These are phyloP conservation scores for Oligia strigilis DNA, from an alignment of 2,888 invertebrate species.

Conservation along the genomic window DNA sequence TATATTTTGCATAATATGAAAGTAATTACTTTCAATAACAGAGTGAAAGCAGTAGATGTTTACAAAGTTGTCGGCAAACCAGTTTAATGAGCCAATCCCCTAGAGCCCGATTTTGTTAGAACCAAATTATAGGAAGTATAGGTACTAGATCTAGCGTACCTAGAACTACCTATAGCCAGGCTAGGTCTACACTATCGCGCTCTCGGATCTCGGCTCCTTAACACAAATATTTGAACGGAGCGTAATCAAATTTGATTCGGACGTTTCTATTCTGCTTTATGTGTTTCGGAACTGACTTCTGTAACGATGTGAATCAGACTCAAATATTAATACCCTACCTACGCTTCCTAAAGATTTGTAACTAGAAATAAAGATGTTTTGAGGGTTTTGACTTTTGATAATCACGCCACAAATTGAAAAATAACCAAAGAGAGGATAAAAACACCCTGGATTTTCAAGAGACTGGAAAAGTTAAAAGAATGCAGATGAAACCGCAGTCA, in stretches of 20 bases:
- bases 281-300: slow-evolving; percentile 37
- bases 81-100: slow-evolving; percentile 75
- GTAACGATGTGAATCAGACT: slow-evolving; percentile 37
- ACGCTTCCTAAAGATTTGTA: background rate
- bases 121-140: slow-evolving; percentile 80
- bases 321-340: slow-evolving; percentile 25
- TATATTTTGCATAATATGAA: slow-evolving; percentile 61
- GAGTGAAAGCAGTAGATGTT: slow-evolving; percentile 75
- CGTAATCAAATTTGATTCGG: slow-evolving; percentile 57
- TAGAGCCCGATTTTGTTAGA: slow-evolving; percentile 73
- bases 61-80: slow-evolving; percentile 71
- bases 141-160: slow-evolving; percentile 42
- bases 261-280: slow-evolving; percentile 43
- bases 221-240: slow-evolving; percentile 64
- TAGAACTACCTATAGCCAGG: slow-evolving; percentile 40
- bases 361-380: background rate
- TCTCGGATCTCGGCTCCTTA: slow-evolving; percentile 44
- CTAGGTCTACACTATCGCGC: slow-evolving; percentile 46
- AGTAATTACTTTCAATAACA: slow-evolving; percentile 68
- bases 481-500: background rate
- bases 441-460: background rate
- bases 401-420: background rate
- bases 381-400: background rate
- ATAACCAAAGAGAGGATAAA: background rate
- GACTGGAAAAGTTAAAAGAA: background rate